Evolutionary conservation across 64 coral and sea anemone species (phyloP), one percentile per base, ranked within the genome.

Genomic region (Pocillopora damicornis): DNA sequence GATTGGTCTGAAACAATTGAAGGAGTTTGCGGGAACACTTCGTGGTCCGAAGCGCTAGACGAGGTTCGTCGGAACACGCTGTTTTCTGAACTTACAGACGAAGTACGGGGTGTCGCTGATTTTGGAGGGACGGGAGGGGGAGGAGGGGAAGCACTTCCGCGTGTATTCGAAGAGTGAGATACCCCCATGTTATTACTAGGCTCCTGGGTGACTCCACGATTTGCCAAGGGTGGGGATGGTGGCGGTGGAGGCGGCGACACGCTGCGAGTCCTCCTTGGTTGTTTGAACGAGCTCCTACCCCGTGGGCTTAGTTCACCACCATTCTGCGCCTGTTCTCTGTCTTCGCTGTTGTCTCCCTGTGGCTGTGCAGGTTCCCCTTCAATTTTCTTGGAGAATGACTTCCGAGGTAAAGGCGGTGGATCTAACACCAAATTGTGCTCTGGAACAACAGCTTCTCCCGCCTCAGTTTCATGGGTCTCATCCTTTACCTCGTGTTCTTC

Each of bases 351-450:
- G 15, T 64, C 58, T 51, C 25, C 35, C 35, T 58, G 57, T 5
- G 23, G 60, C 57, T 75, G 42, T 8, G 34, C 22, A 60, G 76
- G 45, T 1, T 63, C 79, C 61, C 63, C 76, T 13, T 74, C 45
- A 11, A 82, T 45, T 57, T 79, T 87, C 74, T 62, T 84, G 75
- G 94, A 89, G 67, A 88, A 86, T n/a, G 94, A 79, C 22, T 89
- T 94, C 63, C 87, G 88, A 51, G 88, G 80, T 60, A 81, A 56
- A 22, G 88, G 87, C 8, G 82, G 66, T 15, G 88, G 87, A 20
- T 89, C 80, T 18, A 90, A 57, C 75, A 86, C 81, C 57, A 89
- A 75, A 36, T 22, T 82, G 22, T 80, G 92, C 38, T 87, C 59
- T 63, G 86, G 22, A 30, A 68, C 81, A 37, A 76, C 42, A 51